Conservation (phyloP, 2,888 invertebrate species). For the Megalurothrips usitatus region DNA sequence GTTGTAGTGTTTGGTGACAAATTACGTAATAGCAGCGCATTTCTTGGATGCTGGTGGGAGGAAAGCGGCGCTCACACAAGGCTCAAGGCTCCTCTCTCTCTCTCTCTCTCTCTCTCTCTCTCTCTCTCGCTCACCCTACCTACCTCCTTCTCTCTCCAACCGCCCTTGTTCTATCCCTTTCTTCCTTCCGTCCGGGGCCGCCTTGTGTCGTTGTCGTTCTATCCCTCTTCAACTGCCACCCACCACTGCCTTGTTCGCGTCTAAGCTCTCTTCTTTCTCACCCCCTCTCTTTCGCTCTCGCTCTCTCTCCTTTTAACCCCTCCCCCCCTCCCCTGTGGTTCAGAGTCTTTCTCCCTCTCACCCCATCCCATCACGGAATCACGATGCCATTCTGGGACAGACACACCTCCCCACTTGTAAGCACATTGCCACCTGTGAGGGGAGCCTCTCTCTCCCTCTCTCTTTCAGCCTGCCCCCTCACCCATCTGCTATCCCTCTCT, state of each 20-base stretch:
- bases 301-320: background rate
- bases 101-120: background rate
- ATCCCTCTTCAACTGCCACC: background rate
- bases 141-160: background rate
- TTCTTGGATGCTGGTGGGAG: background rate
- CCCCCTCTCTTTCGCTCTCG: background rate
- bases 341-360: background rate
- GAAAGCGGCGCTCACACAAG: no score
- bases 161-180: background rate
- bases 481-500: background rate
- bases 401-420: background rate
- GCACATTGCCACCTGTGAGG: background rate
- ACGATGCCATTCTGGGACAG: background rate
- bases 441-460: background rate
- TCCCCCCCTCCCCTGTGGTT: background rate
- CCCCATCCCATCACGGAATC: background rate
- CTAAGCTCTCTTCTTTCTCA: background rate
- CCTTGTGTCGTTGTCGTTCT: background rate
- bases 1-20: conserved; percentile 4
- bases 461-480: background rate
- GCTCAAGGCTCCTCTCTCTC: no score
- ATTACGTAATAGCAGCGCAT: conserved; percentile 9
- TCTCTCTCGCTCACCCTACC: background rate
- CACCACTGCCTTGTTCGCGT: no score
- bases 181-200: background rate